Base-by-base conservation (phyloP, 2,888 invertebrate genomes). In the Andrena bicolor region DNA sequence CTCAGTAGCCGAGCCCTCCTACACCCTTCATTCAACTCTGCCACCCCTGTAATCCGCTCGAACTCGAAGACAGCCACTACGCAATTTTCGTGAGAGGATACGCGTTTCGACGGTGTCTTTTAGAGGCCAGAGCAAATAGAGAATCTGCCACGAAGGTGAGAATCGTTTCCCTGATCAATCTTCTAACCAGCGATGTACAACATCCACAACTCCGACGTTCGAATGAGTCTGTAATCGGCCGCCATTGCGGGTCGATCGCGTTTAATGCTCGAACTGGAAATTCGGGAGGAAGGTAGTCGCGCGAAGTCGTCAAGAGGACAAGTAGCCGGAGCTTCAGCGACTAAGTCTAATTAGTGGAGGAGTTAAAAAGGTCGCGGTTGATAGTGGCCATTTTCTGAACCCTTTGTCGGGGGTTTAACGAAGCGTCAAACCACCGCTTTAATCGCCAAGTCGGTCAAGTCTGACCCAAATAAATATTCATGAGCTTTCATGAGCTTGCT, bases 1-100 rank as follows among this genome's bases (percentile, higher is more conserved):
- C 93, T 93, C 93, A 93, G 93, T 93, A 93, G 93, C 93, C 89
- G 89, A 91, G 90, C 88, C 91, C 90, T 91, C 91, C 91, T 90
- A 90, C 90, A 90, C 91, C 89, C 90, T 91, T 91, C 89, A 89
- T 90, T 89, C 89, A 88, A 87, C 85, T 90, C 88, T 85, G 84
- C 90, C 86, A 85, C 88, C 90, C 88, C 88, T 90, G 88, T 92
- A 91, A 90, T 91, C 89, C 89, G 84, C 84, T 87, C 83, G 79
- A 88, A 86, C 84, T 88, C 86, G 86, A 89, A 89, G 88, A 88
- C 88, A 88, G 88, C 87, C 80, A 87, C 87, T 89, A 89, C 85
- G 73, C 87, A 88, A 88, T 88, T 88, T 88, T 88, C 87, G 66
- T 73, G 87, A 88, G 87, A 88, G 83, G 82, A 88, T 88, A 88